Percentiles rank a stretch among this genome's conserved stretches.
phyloP scores from a whole-genome alignment of 2,888 invertebrate genomes.

The Parnassius apollo region DNA sequence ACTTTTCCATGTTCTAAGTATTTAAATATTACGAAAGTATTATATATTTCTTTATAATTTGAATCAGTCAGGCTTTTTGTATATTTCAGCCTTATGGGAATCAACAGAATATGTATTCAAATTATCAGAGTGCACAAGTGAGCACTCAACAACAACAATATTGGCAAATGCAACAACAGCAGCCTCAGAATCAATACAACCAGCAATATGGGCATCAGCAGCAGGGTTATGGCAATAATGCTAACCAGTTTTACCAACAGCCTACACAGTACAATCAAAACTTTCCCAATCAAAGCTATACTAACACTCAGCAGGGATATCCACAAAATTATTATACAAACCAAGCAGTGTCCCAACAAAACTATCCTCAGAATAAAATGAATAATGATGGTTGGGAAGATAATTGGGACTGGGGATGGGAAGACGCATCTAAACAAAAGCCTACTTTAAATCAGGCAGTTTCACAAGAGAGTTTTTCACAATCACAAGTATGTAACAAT shows the following conservation, averaged over 20 bases:
- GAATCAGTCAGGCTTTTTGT: conserved; percentile 22
- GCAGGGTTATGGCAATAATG: conserved; percentile 53
- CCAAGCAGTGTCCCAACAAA: conserved; percentile 49
- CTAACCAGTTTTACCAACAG: conserved; percentile 61
- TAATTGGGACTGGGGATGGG: conserved; percentile 84
- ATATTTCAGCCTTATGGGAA: conserved; percentile 61
- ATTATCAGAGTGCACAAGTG: conserved; percentile 48
- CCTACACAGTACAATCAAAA: conserved; percentile 58
- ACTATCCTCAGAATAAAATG: conserved; percentile 45
- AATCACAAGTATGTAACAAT: conserved; percentile 52
- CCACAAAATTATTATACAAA: conserved; percentile 60
- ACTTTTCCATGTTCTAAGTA: neutral
- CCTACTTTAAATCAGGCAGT: conserved; percentile 35
- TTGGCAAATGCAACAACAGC: conserved; percentile 55
- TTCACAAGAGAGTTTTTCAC: conserved; percentile 33
- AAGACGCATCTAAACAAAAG: conserved; percentile 72
- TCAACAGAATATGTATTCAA: conserved; percentile 61
- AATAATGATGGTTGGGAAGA: conserved; percentile 67
- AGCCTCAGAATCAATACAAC: conserved; percentile 49
- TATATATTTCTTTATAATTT: conserved; percentile 1
- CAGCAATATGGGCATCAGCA: conserved; percentile 71
- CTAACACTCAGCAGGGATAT: conserved; percentile 48
- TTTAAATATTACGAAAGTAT: conserved; percentile 6
- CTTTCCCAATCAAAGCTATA: conserved; percentile 52
- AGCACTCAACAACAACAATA: conserved; percentile 51